Conservation (phyloP, 2,888 invertebrate genomes). For the Lasioglossum figueresi region DNA sequence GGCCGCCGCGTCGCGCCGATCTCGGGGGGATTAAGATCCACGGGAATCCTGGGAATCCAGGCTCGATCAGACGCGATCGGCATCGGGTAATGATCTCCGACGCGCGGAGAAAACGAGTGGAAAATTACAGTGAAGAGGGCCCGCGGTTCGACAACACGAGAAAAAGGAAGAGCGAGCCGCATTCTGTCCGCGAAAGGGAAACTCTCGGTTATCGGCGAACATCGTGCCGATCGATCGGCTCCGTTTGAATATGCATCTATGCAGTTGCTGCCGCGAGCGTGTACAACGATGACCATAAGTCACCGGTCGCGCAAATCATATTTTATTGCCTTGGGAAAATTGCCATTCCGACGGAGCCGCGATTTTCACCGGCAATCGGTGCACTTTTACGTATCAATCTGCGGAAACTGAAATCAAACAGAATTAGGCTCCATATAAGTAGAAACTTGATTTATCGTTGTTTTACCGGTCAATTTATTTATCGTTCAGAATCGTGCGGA, state of each 20-base stretch:
- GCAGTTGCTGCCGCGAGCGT: conserved; percentile 3
- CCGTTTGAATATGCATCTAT: conserved; percentile 30
- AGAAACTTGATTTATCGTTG: conserved; percentile 5
- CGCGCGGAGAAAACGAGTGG: conserved; percentile 63
- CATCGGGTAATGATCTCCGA: conserved; percentile 52
- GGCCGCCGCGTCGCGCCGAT: not conserved
- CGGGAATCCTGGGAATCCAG: conserved; percentile 46
- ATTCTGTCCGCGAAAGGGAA: conserved; percentile 70
- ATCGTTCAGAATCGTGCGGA: not conserved
- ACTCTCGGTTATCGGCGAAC: conserved; percentile 55
- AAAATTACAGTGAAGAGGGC: conserved; percentile 62
- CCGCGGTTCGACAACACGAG: conserved; percentile 30
- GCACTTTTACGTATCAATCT: not conserved
- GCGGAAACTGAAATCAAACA: conserved; percentile 5
- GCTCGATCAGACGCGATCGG: conserved; percentile 37
- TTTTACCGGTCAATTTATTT: not conserved
- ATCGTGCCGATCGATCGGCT: conserved; percentile 32
- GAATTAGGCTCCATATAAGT: not conserved
- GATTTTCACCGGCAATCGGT: not conserved
- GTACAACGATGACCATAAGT: not conserved
- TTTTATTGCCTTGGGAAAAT: not conserved
- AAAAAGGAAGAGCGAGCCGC: conserved; percentile 57
- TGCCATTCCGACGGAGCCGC: not conserved
- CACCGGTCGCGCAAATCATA: not conserved
- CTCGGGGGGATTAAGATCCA: conserved; percentile 49